phyloP scores from a whole-genome alignment of 2,888 invertebrate genomes.

The Meandrusa payeni region DNA sequence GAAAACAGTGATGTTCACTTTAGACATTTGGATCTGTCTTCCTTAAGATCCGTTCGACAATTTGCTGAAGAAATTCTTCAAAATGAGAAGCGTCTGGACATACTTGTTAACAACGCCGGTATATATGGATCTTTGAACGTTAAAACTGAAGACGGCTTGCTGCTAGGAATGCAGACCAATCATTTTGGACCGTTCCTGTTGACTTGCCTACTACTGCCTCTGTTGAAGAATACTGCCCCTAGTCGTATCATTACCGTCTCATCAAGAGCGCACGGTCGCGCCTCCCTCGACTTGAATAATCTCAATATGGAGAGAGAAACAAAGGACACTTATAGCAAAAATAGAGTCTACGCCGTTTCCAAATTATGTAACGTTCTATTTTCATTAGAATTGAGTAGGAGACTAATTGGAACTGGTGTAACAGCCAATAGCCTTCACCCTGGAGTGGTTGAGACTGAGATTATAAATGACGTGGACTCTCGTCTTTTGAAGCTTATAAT shows the following conservation, averaged over 20 bases:
- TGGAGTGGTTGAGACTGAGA: constrained; percentile 85
- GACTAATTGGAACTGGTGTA: constrained; percentile 84
- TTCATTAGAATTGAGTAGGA: constrained; percentile 84
- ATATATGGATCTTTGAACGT: constrained; percentile 49
- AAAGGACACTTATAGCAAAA: constrained; percentile 4
- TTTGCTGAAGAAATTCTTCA: constrained; percentile 79
- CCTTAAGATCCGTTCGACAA: constrained; percentile 71
- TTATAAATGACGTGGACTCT: constrained; percentile 76
- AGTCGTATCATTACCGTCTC: constrained; percentile 50
- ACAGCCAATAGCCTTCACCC: constrained; percentile 91
- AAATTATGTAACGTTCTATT: constrained; percentile 89
- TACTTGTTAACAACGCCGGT: constrained; percentile 83
- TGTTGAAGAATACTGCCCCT: constrained; percentile 39
- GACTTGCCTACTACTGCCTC: constrained; percentile 79
- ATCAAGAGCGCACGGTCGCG: constrained; percentile 40
- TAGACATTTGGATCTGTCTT: constrained; percentile 67
- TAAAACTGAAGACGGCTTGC: constrained; percentile 80
- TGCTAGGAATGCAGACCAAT: constrained; percentile 77
- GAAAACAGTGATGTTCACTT: constrained; percentile 43
- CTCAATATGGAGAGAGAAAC: constrained; percentile 30
- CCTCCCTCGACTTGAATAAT: constrained; percentile 34
- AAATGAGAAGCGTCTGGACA: constrained; percentile 68
- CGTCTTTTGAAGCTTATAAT: constrained; percentile 48
- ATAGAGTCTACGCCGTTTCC: constrained; percentile 65
- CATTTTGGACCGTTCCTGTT: constrained; percentile 84